Percentiles rank a stretch among this genome's conserved stretches.
Conservation (phyloP, 2,113 vertebrate genomes). For the Delphinus delphis region DNA sequence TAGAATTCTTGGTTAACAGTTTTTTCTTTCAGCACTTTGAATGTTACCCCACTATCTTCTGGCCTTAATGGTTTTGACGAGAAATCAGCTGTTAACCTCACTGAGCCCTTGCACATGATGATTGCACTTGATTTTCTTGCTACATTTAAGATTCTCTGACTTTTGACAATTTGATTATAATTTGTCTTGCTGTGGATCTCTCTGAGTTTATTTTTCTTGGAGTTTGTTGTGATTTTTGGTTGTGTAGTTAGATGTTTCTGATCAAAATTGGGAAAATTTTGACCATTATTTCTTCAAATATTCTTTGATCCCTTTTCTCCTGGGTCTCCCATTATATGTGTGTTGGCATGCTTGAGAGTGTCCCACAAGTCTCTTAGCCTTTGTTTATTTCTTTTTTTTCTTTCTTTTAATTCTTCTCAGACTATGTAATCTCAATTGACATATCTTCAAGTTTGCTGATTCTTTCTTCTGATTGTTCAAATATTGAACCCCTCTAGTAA, state of each 20-base stretch:
- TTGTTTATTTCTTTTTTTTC: neutral
- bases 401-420: neutral
- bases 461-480: neutral
- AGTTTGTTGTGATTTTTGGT: constrained; percentile 20
- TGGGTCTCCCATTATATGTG: neutral
- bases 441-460: neutral
- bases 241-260: neutral
- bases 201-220: neutral
- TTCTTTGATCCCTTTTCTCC: neutral
- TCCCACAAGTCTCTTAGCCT: neutral
- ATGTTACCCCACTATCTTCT: neutral
- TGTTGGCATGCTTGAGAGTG: neutral
- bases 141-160: neutral
- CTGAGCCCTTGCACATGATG: neutral
- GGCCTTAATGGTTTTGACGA: neutral
- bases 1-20: neutral
- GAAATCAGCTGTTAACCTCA: neutral
- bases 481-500: neutral
- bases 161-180: constrained; percentile 36
- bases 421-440: neutral
- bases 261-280: neutral
- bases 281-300: neutral
- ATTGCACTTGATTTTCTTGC: neutral
- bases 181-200: neutral
- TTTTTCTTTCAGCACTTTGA: neutral